These are phyloP conservation scores for Neoseiulus cucumeris DNA, from an alignment of 1,140 invertebrate species.

Conservation along the genomic window DNA sequence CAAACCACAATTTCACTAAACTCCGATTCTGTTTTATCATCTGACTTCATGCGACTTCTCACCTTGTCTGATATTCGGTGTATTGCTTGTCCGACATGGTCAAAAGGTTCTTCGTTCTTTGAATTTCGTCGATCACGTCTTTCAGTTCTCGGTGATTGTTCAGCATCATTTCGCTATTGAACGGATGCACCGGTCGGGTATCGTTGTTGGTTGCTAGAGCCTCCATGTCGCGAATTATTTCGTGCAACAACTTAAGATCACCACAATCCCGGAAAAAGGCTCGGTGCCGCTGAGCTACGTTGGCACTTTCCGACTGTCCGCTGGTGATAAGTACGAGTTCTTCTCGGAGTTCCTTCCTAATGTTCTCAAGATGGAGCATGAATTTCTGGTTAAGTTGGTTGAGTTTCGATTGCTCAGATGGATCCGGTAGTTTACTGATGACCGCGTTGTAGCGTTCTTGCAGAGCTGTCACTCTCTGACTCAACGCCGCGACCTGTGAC, in stretches of 20 bases:
- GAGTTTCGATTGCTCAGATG: not conserved
- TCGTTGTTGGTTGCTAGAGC: not conserved
- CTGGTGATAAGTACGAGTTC: constrained; percentile 8
- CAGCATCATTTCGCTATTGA: constrained; percentile 3
- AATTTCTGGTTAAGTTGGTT: constrained; percentile 38
- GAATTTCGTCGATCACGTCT: constrained; percentile 6
- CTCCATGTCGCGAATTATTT: not conserved
- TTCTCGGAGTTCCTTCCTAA: constrained; percentile 64
- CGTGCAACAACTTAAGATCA: not conserved
- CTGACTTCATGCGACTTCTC: constrained; percentile 19
- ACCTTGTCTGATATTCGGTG: constrained; percentile 37
- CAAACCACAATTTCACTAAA: too few relatives aligned
- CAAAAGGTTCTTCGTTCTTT: constrained; percentile 2
- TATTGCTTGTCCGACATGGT: constrained; percentile 9
- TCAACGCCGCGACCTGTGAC: not conserved
- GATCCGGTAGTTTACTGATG: not conserved
- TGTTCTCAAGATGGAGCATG: constrained; percentile 58
- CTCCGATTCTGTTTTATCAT: too few relatives aligned
- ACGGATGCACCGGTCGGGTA: not conserved
- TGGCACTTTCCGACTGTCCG: not conserved
- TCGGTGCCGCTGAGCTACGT: constrained; percentile 4
- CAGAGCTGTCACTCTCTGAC: not conserved
- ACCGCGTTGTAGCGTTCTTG: constrained; percentile 5
- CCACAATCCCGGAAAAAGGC: constrained; percentile 1
- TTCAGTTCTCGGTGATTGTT: constrained; percentile 2